Evolutionary conservation across 2,113 vertebrate genomes (phyloP).

Genomic region (Ciconia boyciana): DNA sequence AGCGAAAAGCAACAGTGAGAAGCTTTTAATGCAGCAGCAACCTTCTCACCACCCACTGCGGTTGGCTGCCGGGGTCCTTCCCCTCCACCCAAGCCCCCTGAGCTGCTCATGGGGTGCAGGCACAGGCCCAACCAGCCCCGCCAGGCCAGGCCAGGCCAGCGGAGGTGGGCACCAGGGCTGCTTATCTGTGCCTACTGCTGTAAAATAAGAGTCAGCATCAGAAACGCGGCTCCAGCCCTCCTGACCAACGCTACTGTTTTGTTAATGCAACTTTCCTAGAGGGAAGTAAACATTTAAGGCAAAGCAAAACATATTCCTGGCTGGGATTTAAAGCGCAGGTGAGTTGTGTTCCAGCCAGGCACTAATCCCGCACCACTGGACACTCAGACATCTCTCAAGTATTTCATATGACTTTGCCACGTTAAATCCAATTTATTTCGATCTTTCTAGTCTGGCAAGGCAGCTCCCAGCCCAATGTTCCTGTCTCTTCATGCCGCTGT

Average conservation of each 20-base stretch:
- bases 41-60: no score
- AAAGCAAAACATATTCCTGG: not conserved
- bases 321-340: not conserved
- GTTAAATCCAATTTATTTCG: not conserved
- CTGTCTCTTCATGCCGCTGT: rapidly evolving
- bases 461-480: not conserved
- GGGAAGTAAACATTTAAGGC: no score
- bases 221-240: not conserved
- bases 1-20: not conserved
- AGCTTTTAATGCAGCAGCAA: not conserved
- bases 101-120: no score
- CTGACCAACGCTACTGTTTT: not conserved
- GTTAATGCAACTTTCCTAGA: no score
- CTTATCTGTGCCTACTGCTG: not conserved
- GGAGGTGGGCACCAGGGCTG: not conserved
- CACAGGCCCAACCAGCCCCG: no score
- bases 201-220: no score
- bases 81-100: not conserved
- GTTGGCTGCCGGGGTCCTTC: not conserved
- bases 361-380: not conserved
- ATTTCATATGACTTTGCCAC: not conserved
- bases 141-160: no score
- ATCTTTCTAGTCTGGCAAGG: not conserved
- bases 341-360: not conserved
- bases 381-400: rapidly evolving